Percentiles rank a stretch among this genome's conserved stretches.
These are phyloP conservation scores for Eumacrocentrus americanus DNA, from an alignment of 2,888 invertebrate genomes.

Conservation along the genomic window DNA sequence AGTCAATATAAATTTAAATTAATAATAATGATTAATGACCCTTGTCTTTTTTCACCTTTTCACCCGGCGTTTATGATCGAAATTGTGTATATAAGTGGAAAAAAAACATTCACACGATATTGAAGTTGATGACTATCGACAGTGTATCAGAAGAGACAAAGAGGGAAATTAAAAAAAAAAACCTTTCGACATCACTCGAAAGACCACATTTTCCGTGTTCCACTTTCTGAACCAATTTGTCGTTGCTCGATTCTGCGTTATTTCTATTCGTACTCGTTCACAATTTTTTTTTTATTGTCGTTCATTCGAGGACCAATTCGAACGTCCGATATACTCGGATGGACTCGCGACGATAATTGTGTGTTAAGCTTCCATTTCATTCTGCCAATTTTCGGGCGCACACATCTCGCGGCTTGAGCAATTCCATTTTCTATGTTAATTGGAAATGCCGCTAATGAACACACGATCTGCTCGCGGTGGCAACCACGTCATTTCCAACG, in stretches of 20 bases:
- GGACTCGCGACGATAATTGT: constrained; percentile 33
- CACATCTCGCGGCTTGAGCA: constrained; percentile 29
- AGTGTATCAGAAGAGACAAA: background rate
- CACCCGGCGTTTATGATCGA: background rate
- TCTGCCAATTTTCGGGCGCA: constrained; percentile 33
- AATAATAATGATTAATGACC: no score
- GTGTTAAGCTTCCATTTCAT: constrained; percentile 36
- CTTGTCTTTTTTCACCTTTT: no score
- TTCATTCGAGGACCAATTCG: constrained; percentile 23
- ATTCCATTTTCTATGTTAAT: constrained; percentile 42
- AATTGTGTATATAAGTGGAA: no score
- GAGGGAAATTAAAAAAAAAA: background rate
- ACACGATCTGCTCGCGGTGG: constrained; percentile 12
- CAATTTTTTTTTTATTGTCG: constrained; percentile 5
- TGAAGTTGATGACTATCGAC: background rate
- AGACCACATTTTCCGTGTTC: constrained; percentile 21
- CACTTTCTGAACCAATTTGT: constrained; percentile 28
- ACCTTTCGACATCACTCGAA: constrained; percentile 18
- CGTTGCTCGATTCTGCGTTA: constrained; percentile 15
- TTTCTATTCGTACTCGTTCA: constrained; percentile 10
- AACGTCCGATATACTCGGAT: constrained; percentile 19
- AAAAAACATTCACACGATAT: no score
- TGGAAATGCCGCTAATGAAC: constrained; percentile 28
- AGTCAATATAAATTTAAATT: no score
- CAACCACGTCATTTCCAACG: constrained; percentile 23